A percentile compares a stretch with the other conserved stretches of the same genome.
These are phyloP conservation scores for Rhopalosiphum maidis DNA, from an alignment of 1,140 invertebrate species.

Conservation along the genomic window DNA sequence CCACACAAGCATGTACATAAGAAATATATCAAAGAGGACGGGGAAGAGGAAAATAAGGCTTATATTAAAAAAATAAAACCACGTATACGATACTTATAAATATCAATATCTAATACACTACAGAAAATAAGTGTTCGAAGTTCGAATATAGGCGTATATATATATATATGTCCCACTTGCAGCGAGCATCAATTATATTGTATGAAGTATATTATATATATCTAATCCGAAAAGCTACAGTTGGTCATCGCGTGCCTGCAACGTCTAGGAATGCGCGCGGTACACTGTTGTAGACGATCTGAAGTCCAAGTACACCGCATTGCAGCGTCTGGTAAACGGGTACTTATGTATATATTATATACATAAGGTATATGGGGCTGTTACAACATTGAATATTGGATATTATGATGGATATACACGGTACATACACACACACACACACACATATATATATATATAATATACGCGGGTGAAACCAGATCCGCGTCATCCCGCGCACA, in stretches of 20 bases:
- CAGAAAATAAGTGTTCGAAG: too few species aligned
- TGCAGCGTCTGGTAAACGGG: background rate
- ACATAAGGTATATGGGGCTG: background rate
- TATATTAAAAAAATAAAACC: too few species aligned
- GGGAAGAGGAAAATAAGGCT: too few species aligned
- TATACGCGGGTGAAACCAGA: slow-evolving; percentile 25
- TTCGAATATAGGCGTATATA: too few species aligned
- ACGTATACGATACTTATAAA: too few species aligned
- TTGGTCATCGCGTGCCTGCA: background rate
- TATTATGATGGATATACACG: background rate
- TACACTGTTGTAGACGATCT: background rate
- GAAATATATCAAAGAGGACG: too few species aligned
- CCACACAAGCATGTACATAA: too few species aligned
- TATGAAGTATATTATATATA: too few species aligned
- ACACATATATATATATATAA: background rate
- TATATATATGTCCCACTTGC: too few species aligned
- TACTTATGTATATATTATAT: background rate
- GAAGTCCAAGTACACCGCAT: background rate
- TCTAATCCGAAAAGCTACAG: background rate
- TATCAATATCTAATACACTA: too few species aligned
- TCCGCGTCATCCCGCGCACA: slow-evolving; percentile 38
- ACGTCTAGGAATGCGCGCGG: background rate
- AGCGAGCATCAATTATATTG: too few species aligned
- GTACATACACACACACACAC: background rate
- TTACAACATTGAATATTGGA: background rate